Conservation (phyloP, 1,140 invertebrate genomes). For the Holotrichia oblita region DNA sequence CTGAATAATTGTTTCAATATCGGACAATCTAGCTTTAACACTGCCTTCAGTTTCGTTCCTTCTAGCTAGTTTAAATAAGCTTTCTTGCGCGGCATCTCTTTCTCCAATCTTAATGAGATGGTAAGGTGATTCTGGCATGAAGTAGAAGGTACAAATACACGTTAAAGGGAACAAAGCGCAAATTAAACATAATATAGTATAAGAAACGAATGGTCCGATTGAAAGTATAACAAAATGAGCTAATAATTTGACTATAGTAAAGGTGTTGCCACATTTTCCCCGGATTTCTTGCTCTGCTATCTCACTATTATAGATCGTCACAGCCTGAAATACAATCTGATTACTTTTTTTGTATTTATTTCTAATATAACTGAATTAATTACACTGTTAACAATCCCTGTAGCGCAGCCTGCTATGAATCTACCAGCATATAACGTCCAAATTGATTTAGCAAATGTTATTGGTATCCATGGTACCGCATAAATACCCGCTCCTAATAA, state of each 20-base stretch:
- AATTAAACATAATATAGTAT: conserved; percentile 58
- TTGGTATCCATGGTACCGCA: conserved; percentile 63
- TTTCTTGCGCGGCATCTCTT: not conserved
- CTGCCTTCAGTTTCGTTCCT: conserved; percentile 4
- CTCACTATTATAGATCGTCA: conserved; percentile 57
- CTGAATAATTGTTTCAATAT: conserved; percentile 42
- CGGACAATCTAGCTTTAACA: conserved; percentile 43
- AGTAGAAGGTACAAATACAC: conserved; percentile 66
- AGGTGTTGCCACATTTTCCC: conserved; percentile 67
- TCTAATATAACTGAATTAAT: not conserved
- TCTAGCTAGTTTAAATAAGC: not conserved
- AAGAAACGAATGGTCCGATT: conserved; percentile 63
- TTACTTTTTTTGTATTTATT: not conserved
- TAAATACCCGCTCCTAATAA: conserved; percentile 60
- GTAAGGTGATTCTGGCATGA: conserved; percentile 70
- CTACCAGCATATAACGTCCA: conserved; percentile 63
- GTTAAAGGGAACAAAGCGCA: conserved; percentile 62
- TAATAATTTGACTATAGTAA: conserved; percentile 68
- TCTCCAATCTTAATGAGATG: conserved; percentile 62
- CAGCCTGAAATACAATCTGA: conserved; percentile 33
- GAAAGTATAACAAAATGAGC: conserved; percentile 69
- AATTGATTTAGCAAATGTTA: conserved; percentile 57
- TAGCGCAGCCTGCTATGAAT: conserved; percentile 65
- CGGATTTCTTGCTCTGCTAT: conserved; percentile 68
- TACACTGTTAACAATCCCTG: conserved; percentile 64